These are phyloP conservation scores for Chamaetylas fuelleborni DNA, from an alignment of 2,113 vertebrate genomes.

Conservation along the genomic window DNA sequence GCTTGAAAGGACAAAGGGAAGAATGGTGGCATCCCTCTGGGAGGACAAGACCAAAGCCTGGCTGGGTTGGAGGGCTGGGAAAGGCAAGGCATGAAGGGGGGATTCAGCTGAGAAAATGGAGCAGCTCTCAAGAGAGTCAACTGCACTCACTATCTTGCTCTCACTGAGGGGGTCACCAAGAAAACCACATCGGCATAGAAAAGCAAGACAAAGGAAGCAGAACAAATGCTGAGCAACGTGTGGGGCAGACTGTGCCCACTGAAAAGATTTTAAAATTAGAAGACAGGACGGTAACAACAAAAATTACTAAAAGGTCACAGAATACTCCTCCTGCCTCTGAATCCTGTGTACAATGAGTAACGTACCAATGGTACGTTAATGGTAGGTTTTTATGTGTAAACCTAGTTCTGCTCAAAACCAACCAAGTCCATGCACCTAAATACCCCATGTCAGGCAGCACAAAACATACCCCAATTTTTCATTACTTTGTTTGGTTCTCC, in stretches of 20 bases:
- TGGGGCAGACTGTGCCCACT: not conserved
- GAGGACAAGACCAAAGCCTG: not conserved
- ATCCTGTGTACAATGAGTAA: not conserved
- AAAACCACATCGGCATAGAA: not conserved
- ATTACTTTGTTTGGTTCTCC: slow-evolving; percentile 17
- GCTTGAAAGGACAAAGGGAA: not conserved
- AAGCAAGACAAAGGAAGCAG: not conserved
- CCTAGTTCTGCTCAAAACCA: not conserved
- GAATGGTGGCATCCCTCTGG: not conserved
- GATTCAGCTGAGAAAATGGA: not conserved
- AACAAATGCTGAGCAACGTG: not conserved
- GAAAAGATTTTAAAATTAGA: not conserved
- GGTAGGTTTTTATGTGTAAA: not conserved
- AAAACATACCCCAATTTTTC: not conserved
- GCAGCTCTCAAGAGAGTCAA: not conserved
- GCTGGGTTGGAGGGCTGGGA: not conserved
- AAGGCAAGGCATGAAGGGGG: not conserved
- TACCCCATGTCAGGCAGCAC: not conserved
- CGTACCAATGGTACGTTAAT: no score
- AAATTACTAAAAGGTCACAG: not conserved
- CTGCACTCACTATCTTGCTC: not conserved
- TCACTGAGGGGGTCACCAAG: not conserved
- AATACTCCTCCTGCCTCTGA: not conserved
- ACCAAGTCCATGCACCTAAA: not conserved
- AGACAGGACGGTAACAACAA: not conserved